phyloP scores from a whole-genome alignment of 2,797 vertebrate genomes.

The Typhlichthys subterraneus region DNA sequence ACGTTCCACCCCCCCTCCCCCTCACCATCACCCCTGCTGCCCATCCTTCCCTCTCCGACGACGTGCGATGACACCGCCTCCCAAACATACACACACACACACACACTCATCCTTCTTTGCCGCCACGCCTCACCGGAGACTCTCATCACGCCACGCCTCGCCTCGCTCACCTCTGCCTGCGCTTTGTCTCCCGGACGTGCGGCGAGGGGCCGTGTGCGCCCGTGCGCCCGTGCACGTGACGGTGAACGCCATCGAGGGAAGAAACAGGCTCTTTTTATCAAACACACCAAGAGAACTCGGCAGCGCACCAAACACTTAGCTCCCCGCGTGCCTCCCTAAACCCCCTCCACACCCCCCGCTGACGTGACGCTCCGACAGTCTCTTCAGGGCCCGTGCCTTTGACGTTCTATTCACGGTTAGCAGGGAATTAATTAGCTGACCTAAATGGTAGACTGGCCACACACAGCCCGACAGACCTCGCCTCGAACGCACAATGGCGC shows the following conservation, averaged over 20 bases:
- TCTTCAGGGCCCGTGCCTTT: conserved; percentile 53
- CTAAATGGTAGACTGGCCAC: conserved; percentile 55
- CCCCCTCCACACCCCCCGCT: no score
- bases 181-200: not conserved
- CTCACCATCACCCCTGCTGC: conserved; percentile 57
- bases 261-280: no score
- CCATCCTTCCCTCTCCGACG: conserved; percentile 35
- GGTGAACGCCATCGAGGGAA: no score
- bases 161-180: conserved; percentile 3
- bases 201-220: not conserved
- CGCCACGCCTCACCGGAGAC: conserved; percentile 23
- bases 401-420: conserved; percentile 57
- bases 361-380: conserved; percentile 11
- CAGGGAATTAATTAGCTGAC: conserved; percentile 63
- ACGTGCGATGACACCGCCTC: conserved; percentile 8
- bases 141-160: conserved; percentile 45
- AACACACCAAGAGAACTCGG: no score
- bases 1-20: conserved; percentile 32
- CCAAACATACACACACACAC: conserved; percentile 21
- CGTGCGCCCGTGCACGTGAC: not conserved
- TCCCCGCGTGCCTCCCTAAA: no score
- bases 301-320: no score
- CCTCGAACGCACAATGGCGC: not conserved
- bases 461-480: conserved; percentile 21
- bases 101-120: conserved; percentile 44